These are phyloP conservation scores for Bombyx mandarina DNA, from an alignment of 1,140 invertebrate genomes.

Conservation along the genomic window DNA sequence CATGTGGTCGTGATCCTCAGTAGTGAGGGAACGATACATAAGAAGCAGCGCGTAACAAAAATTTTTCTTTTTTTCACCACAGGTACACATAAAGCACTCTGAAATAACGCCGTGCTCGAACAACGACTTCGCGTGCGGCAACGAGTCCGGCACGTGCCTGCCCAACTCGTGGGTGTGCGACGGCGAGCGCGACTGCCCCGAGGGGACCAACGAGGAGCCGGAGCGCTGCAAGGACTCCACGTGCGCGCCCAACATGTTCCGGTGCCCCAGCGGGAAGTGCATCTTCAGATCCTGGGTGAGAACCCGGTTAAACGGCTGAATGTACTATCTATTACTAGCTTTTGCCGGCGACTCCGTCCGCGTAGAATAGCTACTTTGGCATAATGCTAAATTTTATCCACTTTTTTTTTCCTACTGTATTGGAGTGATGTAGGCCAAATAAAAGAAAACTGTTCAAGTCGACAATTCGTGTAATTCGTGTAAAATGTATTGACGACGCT, in stretches of 20 bases:
- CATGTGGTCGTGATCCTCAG: too few relatives aligned
- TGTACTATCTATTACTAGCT: too few relatives aligned
- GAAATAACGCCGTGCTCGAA: conserved; percentile 29
- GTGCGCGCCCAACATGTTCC: conserved; percentile 71
- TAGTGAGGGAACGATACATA: too few relatives aligned
- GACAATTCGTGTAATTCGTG: too few relatives aligned
- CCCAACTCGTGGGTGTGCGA: conserved; percentile 81
- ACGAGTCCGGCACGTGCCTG: conserved; percentile 76
- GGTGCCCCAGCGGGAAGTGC: conserved; percentile 73
- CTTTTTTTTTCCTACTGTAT: too few relatives aligned
- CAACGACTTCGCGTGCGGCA: conserved; percentile 74
- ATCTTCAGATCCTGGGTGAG: conserved; percentile 68
- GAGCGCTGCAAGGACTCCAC: conserved; percentile 58
- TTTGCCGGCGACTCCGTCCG: too few relatives aligned
- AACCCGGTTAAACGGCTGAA: neutral
- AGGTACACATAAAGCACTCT: conserved; percentile 34
- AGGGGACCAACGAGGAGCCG: conserved; percentile 78
- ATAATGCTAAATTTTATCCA: too few relatives aligned
- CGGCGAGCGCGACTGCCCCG: conserved; percentile 79
- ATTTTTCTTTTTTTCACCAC: neutral
- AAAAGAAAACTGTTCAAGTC: too few relatives aligned
- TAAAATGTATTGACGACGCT: too few relatives aligned
- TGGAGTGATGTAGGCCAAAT: too few relatives aligned
- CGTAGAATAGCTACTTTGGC: too few relatives aligned
- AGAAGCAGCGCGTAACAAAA: too few relatives aligned